phyloP scores from a whole-genome alignment of 2,888 invertebrate species.

The Pristionchus fissidentatus region DNA sequence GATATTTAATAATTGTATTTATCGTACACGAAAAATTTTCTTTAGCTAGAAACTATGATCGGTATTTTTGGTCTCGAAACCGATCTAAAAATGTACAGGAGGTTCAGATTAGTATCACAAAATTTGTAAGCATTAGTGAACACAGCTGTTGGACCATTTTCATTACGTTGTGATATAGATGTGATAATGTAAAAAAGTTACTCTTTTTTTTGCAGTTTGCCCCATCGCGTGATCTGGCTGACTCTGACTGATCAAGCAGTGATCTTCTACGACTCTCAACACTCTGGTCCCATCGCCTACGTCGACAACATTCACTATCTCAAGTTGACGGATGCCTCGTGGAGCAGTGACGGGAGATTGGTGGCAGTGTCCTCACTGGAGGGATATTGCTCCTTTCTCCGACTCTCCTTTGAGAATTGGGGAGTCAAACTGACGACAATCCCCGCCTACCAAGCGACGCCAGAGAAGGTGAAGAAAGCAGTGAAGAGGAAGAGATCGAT shows the following conservation, averaged over 20 bases:
- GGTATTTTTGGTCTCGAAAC: no score
- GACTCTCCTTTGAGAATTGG: constrained; percentile 80
- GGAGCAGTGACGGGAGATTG: constrained; percentile 87
- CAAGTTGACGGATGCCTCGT: constrained; percentile 87
- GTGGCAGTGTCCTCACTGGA: constrained; percentile 89
- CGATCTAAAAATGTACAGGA: no score
- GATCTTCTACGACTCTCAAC: constrained; percentile 90
- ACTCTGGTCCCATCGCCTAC: constrained; percentile 85
- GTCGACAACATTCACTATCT: constrained; percentile 90
- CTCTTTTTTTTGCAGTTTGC: constrained; percentile 78
- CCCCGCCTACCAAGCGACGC: constrained; percentile 11
- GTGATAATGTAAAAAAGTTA: not conserved
- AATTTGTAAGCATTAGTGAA: no score
- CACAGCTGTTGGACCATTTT: no score
- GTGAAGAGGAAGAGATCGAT: not conserved
- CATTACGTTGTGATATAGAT: not conserved
- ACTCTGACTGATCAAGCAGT: constrained; percentile 89
- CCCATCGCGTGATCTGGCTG: constrained; percentile 91
- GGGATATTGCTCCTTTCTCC: constrained; percentile 89
- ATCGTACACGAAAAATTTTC: not conserved
- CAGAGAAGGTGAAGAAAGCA: constrained; percentile 38
- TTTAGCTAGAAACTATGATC: not conserved
- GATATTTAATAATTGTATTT: not conserved
- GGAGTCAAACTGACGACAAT: constrained; percentile 49
- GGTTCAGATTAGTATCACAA: no score